phyloP scores from a whole-genome alignment of 2,797 vertebrate species.

The Parotocinclus haroldoi region DNA sequence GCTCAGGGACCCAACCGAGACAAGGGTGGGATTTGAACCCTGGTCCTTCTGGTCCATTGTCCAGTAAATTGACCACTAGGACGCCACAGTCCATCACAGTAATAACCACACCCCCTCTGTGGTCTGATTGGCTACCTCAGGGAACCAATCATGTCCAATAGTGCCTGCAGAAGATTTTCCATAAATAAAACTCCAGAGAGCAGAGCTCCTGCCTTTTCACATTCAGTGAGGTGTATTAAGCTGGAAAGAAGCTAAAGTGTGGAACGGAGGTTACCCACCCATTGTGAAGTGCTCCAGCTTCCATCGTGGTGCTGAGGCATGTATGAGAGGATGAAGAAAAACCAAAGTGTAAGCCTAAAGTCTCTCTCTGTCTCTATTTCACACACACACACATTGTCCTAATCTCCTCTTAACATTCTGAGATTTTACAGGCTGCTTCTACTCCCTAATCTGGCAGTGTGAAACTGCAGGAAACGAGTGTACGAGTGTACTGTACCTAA shows the following conservation, averaged over 20 bases:
- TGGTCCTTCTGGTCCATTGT: too few species aligned
- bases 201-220: too few species aligned
- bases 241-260: slow-evolving; percentile 8
- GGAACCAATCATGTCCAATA: too few species aligned
- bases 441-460: slow-evolving; percentile 32
- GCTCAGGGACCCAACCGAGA: too few species aligned
- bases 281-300: slow-evolving; percentile 34
- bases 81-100: too few species aligned
- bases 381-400: neutral
- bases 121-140: neutral
- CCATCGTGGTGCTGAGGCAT: slow-evolving; percentile 14
- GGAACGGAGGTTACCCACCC: slow-evolving; percentile 18
- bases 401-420: neutral
- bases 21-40: too few species aligned
- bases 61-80: too few species aligned
- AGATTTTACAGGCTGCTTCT: neutral
- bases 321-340: slow-evolving; percentile 20
- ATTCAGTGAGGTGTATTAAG: neutral
- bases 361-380: too few species aligned
- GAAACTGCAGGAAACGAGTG: slow-evolving; percentile 25
- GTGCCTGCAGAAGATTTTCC: too few species aligned
- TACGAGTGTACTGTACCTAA: slow-evolving; percentile 84
- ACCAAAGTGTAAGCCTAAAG: slow-evolving; percentile 7
- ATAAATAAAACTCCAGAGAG: too few species aligned
- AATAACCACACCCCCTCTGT: neutral